Base-by-base conservation (phyloP, 2,797 vertebrate genomes). In the Phaenicophaeus curvirostris region DNA sequence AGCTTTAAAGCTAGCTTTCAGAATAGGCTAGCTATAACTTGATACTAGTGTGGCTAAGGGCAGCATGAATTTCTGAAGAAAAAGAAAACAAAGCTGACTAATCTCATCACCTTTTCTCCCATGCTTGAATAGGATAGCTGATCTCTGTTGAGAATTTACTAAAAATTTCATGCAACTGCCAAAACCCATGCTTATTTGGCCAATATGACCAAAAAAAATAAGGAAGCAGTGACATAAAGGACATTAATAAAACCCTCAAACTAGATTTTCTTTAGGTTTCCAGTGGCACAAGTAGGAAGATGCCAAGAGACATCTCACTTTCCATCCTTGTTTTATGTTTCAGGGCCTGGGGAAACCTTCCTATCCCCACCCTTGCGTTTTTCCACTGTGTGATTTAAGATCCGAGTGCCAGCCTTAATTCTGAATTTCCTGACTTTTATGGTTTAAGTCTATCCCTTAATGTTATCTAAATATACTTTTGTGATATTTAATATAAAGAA, bases 401-500 rank as follows among this genome's bases (percentile, higher is more conserved):
- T 87, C 81, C 72, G 76, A 94, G 21, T 95, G 83, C 77, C 94
- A 97, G 81, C 48, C 81, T 91, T 96, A 93, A 96, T 96, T 95
- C 63, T 90, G 77, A 94, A 91, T 93, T 95, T 96, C 88, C 75
- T 97, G 86, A 55, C 53, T 76, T 95, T 95, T 92, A 90, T 85
- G 68, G 88, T 92, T 96, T 93, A 96, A 96, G 62, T 86, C 89
- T 93, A 61, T 85, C 87, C 50, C 85, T 91, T 96, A 91, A 93
- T 83, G 72, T 86, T 97, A 94, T 93, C 76, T 96, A 96, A 97
- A 96, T 66, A 96, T 79, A 90, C 55, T 85, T 96, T 81, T 68
- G 83, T 79, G 53, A 41, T 93, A 87, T 96, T 97, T 97, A 95
- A 96, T 96, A 96, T 96, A 94, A 95, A 97, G 86, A 97, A 96